These are phyloP conservation scores for Acanthopleura granulata DNA, from an alignment of 2,888 invertebrate species.

Conservation along the genomic window DNA sequence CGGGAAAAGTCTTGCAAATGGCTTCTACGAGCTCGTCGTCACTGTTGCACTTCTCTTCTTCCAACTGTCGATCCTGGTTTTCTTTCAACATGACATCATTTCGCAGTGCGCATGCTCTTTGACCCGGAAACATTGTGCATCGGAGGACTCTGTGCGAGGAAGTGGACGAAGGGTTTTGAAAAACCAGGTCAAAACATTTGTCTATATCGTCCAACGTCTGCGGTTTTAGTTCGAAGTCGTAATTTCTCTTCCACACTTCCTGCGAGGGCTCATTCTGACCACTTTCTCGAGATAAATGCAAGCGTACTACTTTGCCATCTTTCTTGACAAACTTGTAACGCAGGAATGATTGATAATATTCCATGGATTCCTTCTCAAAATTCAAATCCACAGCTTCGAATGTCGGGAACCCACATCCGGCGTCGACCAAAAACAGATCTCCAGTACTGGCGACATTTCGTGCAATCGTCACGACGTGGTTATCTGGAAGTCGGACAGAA, in stretches of 20 bases:
- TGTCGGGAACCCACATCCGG: slow-evolving; percentile 36
- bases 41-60: not conserved
- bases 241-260: slow-evolving; percentile 34
- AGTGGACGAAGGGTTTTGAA: slow-evolving; percentile 25
- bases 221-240: slow-evolving; percentile 22
- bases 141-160: slow-evolving; percentile 30
- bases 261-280: slow-evolving; percentile 15
- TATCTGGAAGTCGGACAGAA: slow-evolving; percentile 26
- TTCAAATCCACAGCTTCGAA: slow-evolving; percentile 33
- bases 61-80: slow-evolving; percentile 24
- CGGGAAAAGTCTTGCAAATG: not conserved
- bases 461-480: slow-evolving; percentile 33
- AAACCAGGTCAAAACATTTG: slow-evolving; percentile 29
- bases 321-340: slow-evolving; percentile 37
- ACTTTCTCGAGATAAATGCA: slow-evolving; percentile 25
- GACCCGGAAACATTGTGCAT: slow-evolving; percentile 28
- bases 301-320: slow-evolving; percentile 31
- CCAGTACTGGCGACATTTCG: slow-evolving; percentile 30
- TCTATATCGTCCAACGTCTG: slow-evolving; percentile 28
- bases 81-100: slow-evolving; percentile 32
- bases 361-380: slow-evolving; percentile 35
- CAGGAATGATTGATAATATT: slow-evolving; percentile 35
- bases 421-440: slow-evolving; percentile 34
- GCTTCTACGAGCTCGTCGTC: slow-evolving; percentile 17
- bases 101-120: slow-evolving; percentile 30